Base-by-base conservation (phyloP, 2,888 invertebrate species). In the Apamea anceps region DNA sequence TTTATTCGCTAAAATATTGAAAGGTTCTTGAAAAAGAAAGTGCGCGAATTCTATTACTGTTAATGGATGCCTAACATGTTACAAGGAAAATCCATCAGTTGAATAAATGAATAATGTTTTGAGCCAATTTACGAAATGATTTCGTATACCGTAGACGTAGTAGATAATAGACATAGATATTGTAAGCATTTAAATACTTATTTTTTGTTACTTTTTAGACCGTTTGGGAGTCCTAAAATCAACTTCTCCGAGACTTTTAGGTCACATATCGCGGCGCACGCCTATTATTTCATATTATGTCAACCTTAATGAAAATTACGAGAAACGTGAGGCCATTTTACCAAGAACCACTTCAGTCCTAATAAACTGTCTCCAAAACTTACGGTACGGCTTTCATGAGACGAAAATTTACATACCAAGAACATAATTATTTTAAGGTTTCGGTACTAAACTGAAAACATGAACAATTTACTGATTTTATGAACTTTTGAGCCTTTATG, bases 1-100 rank as follows among this genome's bases (percentile, higher is more conserved):
- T 75, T 80, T 60, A 75, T 71, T 72, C 21, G 51, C 62, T 60
- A 65, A 81, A 89, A 84, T 80, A 84, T 80, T 78, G 57, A 81
- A 81, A 67, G 63, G 72, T 42, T 71, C 66, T 75, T 66, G 73
- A 81, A 81, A 77, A 79, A 42, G 60, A 70, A 66, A 79, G 75
- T 72, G 48, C 63, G 72, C 42, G 77, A 85, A 84, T 82, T 74
- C 63, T 83, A 82, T 79, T 79, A 82, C 45, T 62, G 51, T 66
- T 82, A 85, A 86, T 88, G 87, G 82, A 83, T 75, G 42, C 75
- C 81, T 87, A 81, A 82, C 79, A 74, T 78, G 84, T 81, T 81
- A 87, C 87, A 87, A 81, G 84, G 80, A 80, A 88, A 89, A 83
- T 87, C 90, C 90, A 89, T 89, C 90, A 85, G 82, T 74, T 72